Conservation (phyloP, 2,113 vertebrate genomes). For the Phalacrocorax carbo region DNA sequence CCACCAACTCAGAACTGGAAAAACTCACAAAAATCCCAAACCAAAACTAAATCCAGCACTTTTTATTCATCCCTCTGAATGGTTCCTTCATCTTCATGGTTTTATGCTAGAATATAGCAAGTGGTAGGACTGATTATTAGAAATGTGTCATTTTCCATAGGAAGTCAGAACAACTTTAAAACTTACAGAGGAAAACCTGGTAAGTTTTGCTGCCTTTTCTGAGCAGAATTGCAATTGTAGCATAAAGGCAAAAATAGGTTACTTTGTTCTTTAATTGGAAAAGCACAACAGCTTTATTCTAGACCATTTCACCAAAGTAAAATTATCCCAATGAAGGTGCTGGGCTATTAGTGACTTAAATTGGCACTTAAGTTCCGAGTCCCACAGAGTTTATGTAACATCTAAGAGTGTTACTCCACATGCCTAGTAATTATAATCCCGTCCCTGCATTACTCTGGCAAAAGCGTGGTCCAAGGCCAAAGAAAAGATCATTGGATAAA, state of each 20-base stretch:
- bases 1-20: not conserved
- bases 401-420: not conserved
- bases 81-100: not conserved
- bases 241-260: not conserved
- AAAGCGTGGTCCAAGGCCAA: not conserved
- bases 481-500: conserved; percentile 1
- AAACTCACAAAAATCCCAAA: not conserved
- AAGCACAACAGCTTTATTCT: not conserved
- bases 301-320: not conserved
- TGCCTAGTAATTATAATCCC: conserved; percentile 4
- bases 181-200: not conserved
- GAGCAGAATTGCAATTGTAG: not conserved
- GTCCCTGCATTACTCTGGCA: not conserved
- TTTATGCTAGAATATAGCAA: not conserved
- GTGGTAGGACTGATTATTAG: not conserved
- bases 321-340: not conserved
- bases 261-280: not conserved
- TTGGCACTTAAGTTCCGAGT: not conserved
- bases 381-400: not conserved
- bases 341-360: conserved; percentile 7
- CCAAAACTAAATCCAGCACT: not conserved
- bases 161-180: not conserved
- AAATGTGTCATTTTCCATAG: not conserved
- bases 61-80: not conserved
- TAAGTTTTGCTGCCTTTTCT: not conserved